These are phyloP conservation scores for Hypomecis atomaria DNA, from an alignment of 2,888 invertebrate species.

Conservation along the genomic window DNA sequence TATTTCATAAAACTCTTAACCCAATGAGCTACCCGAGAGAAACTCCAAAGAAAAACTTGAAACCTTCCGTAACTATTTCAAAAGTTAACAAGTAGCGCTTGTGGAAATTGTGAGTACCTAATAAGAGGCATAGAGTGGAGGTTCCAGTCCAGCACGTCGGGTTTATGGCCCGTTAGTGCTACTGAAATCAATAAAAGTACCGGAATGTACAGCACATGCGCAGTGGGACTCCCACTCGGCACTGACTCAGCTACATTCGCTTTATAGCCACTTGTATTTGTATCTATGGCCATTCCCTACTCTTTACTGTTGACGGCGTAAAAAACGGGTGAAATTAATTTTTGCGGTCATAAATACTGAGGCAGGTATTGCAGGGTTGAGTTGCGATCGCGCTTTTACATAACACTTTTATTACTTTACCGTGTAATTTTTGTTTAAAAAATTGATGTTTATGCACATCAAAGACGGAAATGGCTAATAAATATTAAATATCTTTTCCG, in stretches of 20 bases:
- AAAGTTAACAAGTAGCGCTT: slow-evolving; percentile 79
- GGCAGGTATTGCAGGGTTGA: slow-evolving; percentile 55
- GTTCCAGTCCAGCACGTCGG: slow-evolving; percentile 80
- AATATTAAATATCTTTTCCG: slow-evolving; percentile 44
- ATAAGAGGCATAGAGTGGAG: slow-evolving; percentile 79
- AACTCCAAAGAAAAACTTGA: slow-evolving; percentile 51
- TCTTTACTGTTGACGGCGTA: slow-evolving; percentile 76
- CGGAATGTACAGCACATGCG: slow-evolving; percentile 85
- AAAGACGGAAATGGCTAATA: slow-evolving; percentile 43
- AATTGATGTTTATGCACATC: slow-evolving; percentile 28
- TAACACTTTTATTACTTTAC: slow-evolving; percentile 18
- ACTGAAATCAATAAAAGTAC: slow-evolving; percentile 89
- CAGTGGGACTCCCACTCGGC: slow-evolving; percentile 62
- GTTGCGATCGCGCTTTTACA: slow-evolving; percentile 30
- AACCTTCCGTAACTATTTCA: slow-evolving; percentile 53
- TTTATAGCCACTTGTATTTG: slow-evolving; percentile 85
- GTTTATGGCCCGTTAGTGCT: slow-evolving; percentile 86
- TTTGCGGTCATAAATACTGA: slow-evolving; percentile 61
- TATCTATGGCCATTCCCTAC: slow-evolving; percentile 81
- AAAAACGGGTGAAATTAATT: slow-evolving; percentile 73
- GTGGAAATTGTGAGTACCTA: slow-evolving; percentile 79
- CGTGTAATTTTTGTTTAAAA: slow-evolving; percentile 14
- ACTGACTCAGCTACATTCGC: slow-evolving; percentile 83
- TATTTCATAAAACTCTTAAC: slow-evolving; percentile 29
- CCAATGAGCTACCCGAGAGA: slow-evolving; percentile 45